Evolutionary conservation across 1,140 invertebrate species (phyloP).

Genomic region (Palaemon carinicauda): DNA sequence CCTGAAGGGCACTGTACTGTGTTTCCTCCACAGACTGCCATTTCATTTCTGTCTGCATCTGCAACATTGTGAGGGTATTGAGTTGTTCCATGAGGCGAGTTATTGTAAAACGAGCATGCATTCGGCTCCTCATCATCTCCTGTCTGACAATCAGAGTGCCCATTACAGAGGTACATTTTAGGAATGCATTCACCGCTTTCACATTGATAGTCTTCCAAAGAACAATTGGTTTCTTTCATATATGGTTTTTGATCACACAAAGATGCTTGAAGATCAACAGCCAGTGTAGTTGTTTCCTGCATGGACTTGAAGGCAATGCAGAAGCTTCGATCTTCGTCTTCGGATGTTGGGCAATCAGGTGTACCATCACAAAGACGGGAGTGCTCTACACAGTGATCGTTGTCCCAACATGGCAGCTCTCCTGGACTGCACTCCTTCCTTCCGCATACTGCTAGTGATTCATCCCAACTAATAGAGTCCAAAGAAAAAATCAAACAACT

Average conservation of each 20-base stretch:
- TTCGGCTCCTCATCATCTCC: constrained; percentile 29
- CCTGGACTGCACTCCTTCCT: neutral
- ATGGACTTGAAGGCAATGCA: constrained; percentile 18
- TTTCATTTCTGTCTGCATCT: too few relatives aligned
- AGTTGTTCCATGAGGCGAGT: neutral
- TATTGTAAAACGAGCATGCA: neutral
- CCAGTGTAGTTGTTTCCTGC: neutral
- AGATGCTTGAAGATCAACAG: neutral
- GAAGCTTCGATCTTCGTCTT: constrained; percentile 31
- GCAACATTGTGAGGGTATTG: neutral
- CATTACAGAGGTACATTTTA: constrained; percentile 17
- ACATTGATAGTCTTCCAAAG: constrained; percentile 1
- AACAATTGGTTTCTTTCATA: neutral
- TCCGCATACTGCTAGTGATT: constrained; percentile 30
- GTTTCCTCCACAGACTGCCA: too few relatives aligned
- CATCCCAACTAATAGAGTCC: constrained; percentile 38
- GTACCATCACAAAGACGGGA: constrained; percentile 28
- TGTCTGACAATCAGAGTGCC: constrained; percentile 5
- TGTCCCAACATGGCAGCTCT: constrained; percentile 25
- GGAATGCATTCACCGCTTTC: constrained; percentile 8
- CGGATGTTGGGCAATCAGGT: constrained; percentile 31
- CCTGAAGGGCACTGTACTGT: too few relatives aligned
- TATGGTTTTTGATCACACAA: neutral
- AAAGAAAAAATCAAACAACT: neutral
- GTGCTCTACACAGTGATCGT: constrained; percentile 29